Conservation (phyloP, 1,140 invertebrate species). For the Bombus polaris region DNA sequence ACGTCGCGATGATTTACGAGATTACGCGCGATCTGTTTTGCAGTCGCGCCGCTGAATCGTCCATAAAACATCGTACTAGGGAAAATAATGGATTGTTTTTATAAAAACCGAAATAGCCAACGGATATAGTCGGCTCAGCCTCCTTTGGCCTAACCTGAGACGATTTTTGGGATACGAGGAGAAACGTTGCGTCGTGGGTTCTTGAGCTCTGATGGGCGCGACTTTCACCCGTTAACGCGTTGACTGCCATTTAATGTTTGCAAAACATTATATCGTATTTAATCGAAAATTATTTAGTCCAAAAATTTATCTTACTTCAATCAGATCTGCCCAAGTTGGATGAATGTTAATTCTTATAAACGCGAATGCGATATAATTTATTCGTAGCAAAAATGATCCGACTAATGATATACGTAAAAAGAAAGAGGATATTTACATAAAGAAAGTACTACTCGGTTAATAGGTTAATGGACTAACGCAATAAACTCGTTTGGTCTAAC, state of each 20-base stretch:
- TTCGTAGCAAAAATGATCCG: neutral
- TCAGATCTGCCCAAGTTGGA: no score
- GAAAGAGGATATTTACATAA: neutral
- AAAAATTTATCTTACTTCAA: no score
- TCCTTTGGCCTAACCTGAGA: neutral
- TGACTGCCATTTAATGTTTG: no score
- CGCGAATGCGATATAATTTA: neutral
- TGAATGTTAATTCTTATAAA: no score
- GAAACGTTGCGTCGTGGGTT: no score
- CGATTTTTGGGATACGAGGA: no score
- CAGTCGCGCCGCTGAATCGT: neutral
- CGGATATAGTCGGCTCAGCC: no score
- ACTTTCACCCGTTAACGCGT: no score
- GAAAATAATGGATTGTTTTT: neutral
- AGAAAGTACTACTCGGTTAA: neutral
- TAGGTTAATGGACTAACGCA: neutral
- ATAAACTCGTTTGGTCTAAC: neutral
- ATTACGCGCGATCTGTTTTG: conserved; percentile 29
- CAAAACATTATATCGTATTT: no score
- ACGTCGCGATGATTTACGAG: conserved; percentile 46
- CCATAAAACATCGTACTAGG: neutral
- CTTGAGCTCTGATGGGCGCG: no score
- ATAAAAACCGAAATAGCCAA: neutral
- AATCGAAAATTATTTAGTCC: no score
- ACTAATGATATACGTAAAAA: neutral